Conservation (phyloP, 2,113 vertebrate species). For the Perognathus longimembris region DNA sequence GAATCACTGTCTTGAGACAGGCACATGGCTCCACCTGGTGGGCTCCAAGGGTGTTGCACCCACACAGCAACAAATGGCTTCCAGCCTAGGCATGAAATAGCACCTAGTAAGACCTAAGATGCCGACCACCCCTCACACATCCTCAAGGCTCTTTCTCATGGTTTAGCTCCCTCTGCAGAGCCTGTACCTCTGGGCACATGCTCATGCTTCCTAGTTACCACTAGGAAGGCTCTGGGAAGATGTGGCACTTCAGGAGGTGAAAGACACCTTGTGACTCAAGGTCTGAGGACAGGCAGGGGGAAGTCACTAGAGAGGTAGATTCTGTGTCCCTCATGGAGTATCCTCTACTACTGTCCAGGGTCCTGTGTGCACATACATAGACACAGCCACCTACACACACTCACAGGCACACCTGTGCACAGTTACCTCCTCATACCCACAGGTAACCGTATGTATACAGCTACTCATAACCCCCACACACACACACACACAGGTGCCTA, state of each 20-base stretch:
- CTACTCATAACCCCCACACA: too few relatives aligned
- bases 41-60: neutral
- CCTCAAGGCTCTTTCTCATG: neutral
- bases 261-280: neutral
- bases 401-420: neutral
- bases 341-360: too few relatives aligned
- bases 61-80: neutral
- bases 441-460: too few relatives aligned
- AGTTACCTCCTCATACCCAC: neutral
- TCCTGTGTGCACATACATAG: neutral
- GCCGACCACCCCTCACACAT: too few relatives aligned
- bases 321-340: neutral
- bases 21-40: slow-evolving; percentile 65
- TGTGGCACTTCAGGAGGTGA: fast-evolving
- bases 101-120: neutral
- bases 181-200: neutral
- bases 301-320: neutral
- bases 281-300: neutral
- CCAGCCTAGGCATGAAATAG: neutral
- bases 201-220: neutral
- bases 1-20: neutral
- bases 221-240: neutral
- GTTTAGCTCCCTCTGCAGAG: neutral
- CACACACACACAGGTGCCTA: too few relatives aligned
- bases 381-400: neutral